Conservation (phyloP, 2,113 vertebrate genomes). For the Lampris incognitus region DNA sequence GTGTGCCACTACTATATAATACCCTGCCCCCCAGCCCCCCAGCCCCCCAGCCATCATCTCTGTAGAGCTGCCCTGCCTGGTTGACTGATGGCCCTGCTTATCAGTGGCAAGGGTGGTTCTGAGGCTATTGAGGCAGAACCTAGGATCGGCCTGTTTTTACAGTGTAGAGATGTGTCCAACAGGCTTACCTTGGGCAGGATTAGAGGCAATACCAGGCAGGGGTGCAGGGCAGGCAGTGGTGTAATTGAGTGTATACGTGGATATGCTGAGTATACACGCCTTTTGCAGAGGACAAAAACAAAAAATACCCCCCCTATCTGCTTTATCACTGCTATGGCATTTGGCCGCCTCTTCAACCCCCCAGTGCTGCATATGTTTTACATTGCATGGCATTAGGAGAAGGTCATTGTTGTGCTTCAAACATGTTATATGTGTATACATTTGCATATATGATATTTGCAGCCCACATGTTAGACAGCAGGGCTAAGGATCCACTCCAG, state of each 20-base stretch:
- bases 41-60: constrained; percentile 15
- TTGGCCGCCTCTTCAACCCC: not conserved
- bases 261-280: not conserved
- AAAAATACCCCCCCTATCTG: not conserved
- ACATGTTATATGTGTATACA: too few relatives aligned
- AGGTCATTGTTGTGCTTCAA: not conserved
- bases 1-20: constrained; percentile 16
- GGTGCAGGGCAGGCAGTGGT: not conserved
- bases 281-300: not conserved
- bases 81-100: constrained; percentile 49
- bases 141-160: constrained; percentile 11
- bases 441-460: not conserved
- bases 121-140: constrained; percentile 16
- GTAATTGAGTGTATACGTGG: constrained; percentile 7
- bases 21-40: constrained; percentile 3
- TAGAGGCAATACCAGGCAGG: not conserved
- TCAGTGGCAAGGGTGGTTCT: not conserved
- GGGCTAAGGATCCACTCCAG: too few relatives aligned
- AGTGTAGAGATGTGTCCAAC: constrained; percentile 1
- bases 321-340: not conserved
- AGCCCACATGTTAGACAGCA: too few relatives aligned
- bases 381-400: not conserved
- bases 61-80: constrained; percentile 23
- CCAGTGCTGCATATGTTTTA: not conserved
- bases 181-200: constrained; percentile 23